Evolutionary conservation across 2,888 invertebrate genomes (phyloP).

Genomic region (Eudemis profundana): DNA sequence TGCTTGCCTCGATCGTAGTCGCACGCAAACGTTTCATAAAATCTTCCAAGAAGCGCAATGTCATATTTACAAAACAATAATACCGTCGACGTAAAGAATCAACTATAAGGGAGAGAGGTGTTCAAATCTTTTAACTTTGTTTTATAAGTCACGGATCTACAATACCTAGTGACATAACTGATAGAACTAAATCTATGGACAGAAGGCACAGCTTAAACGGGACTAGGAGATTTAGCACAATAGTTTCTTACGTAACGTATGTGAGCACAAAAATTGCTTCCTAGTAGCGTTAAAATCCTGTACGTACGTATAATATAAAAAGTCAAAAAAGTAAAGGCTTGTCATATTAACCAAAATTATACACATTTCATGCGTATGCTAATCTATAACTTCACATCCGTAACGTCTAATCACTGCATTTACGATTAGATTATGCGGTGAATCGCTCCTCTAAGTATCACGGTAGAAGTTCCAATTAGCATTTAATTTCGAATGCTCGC

Average conservation of each 20-base stretch:
- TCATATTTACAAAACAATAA: constrained; percentile 27
- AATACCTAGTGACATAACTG: too few relatives aligned
- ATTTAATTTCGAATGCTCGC: constrained; percentile 14
- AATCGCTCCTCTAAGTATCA: constrained; percentile 6
- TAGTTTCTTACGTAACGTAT: too few relatives aligned
- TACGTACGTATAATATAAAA: too few relatives aligned
- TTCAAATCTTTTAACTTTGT: not conserved
- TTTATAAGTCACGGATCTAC: too few relatives aligned
- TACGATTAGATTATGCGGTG: constrained; percentile 7
- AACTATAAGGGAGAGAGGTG: constrained; percentile 7
- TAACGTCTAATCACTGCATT: constrained; percentile 17
- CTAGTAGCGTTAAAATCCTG: too few relatives aligned
- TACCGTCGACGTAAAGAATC: not conserved
- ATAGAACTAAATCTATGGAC: too few relatives aligned
- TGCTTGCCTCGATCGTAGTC: not conserved
- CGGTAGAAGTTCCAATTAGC: constrained; percentile 12
- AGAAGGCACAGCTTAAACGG: too few relatives aligned
- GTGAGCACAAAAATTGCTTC: too few relatives aligned
- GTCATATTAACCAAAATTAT: too few relatives aligned
- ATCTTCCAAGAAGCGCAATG: constrained; percentile 22
- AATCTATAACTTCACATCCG: not conserved
- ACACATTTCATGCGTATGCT: not conserved
- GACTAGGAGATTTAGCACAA: too few relatives aligned
- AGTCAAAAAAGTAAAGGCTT: too few relatives aligned
- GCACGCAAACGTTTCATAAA: constrained; percentile 19